A percentile compares a stretch with the other conserved stretches of the same genome.
Evolutionary conservation across 2,888 invertebrate genomes (phyloP).

Genomic region (Caenorhabditis virilis): DNA sequence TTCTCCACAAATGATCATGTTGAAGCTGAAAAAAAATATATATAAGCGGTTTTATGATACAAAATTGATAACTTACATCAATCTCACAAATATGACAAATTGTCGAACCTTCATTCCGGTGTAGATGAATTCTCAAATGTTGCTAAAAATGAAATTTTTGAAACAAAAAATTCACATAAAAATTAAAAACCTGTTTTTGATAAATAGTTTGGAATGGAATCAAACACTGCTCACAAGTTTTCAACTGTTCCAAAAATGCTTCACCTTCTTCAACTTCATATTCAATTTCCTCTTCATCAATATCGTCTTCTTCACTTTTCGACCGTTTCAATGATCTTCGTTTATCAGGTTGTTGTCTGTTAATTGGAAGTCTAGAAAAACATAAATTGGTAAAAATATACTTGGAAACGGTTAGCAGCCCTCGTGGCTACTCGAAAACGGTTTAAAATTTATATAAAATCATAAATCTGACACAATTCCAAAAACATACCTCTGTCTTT

Average conservation of each 20-base stretch:
- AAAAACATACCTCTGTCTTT: no score
- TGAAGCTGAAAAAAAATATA: background rate
- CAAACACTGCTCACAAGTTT: constrained; percentile 20
- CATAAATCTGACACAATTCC: no score
- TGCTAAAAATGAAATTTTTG: no score
- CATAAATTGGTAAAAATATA: no score
- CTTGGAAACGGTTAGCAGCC: no score
- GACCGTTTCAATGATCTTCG: background rate
- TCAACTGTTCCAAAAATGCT: constrained; percentile 4
- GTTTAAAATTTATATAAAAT: no score
- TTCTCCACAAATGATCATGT: background rate
- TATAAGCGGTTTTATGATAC: no score
- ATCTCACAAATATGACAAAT: constrained; percentile 32
- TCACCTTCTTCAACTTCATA: constrained; percentile 3
- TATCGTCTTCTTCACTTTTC: background rate
- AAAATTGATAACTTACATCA: constrained; percentile 20
- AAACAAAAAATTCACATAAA: no score
- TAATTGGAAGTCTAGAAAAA: no score
- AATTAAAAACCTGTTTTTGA: constrained; percentile 7
- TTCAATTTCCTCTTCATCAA: background rate
- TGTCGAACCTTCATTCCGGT: background rate
- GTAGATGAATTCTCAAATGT: background rate
- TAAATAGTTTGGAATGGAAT: constrained; percentile 2
- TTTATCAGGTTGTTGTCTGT: background rate
- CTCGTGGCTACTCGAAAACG: no score